phyloP scores from a whole-genome alignment of 2,797 vertebrate species.

The Characodon lateralis region DNA sequence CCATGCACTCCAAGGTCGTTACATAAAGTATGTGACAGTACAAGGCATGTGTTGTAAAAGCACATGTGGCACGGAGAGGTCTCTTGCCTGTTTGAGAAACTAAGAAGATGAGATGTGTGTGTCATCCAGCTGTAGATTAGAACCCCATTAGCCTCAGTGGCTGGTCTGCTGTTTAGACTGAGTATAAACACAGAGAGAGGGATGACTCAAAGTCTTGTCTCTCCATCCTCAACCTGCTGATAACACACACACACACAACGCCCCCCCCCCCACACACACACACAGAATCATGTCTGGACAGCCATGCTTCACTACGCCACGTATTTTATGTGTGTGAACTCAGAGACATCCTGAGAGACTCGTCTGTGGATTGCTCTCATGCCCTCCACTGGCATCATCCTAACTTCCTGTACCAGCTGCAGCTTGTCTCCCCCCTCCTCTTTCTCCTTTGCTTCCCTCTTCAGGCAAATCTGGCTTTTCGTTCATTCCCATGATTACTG shows the following conservation, averaged over 20 bases:
- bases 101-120: constrained; percentile 65
- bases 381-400: constrained; percentile 63
- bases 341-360: constrained; percentile 52
- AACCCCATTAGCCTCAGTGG: constrained; percentile 81
- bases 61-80: constrained; percentile 52
- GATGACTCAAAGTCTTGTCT: constrained; percentile 67
- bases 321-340: constrained; percentile 36
- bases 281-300: constrained; percentile 47
- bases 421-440: constrained; percentile 51
- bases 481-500: constrained; percentile 74
- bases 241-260: constrained; percentile 53
- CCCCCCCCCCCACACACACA: constrained; percentile 24
- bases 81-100: constrained; percentile 52
- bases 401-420: constrained; percentile 75
- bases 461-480: constrained; percentile 34
- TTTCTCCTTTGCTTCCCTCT: constrained; percentile 32
- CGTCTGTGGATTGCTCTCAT: constrained; percentile 57
- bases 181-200: constrained; percentile 77
- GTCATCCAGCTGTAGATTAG: constrained; percentile 80
- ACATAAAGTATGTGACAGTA: constrained; percentile 13
- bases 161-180: constrained; percentile 78
- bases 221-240: constrained; percentile 65
- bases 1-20: background rate
- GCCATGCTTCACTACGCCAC: constrained; percentile 29
- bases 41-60: constrained; percentile 34